Evolutionary conservation across 2,113 vertebrate species (phyloP).

Genomic region (Paratilapia polleni): DNA sequence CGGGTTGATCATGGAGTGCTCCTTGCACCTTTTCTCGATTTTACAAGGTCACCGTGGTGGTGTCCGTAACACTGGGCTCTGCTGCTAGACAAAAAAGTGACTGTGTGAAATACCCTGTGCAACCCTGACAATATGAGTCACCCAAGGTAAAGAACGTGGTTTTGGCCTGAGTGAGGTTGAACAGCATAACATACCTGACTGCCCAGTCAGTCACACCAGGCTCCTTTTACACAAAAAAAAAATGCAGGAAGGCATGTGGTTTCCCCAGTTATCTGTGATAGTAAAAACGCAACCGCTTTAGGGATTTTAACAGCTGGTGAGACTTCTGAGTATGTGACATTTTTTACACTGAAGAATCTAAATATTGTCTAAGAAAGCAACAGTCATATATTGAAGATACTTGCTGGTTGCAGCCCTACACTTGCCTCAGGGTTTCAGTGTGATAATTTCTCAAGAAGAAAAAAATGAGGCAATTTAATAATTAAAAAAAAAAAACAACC

Average conservation of each 20-base stretch:
- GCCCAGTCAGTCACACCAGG: background rate
- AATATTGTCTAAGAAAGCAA: background rate
- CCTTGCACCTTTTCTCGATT: background rate
- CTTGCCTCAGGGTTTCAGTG: background rate
- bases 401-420: background rate
- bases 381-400: background rate
- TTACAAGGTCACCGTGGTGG: background rate
- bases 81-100: background rate
- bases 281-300: background rate
- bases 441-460: background rate
- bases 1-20: background rate
- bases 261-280: background rate
- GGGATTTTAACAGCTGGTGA: background rate
- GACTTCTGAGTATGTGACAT: background rate
- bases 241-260: no score
- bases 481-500: no score
- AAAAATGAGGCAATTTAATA: background rate
- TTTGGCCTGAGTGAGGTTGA: background rate
- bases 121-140: background rate
- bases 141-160: background rate
- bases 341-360: background rate
- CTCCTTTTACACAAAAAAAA: no score
- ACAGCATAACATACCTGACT: background rate
- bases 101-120: background rate
- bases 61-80: background rate